Evolutionary conservation across 2,797 vertebrate genomes (phyloP), one percentile per base, ranked within the genome.

Genomic region (Aldrovandia affinis): DNA sequence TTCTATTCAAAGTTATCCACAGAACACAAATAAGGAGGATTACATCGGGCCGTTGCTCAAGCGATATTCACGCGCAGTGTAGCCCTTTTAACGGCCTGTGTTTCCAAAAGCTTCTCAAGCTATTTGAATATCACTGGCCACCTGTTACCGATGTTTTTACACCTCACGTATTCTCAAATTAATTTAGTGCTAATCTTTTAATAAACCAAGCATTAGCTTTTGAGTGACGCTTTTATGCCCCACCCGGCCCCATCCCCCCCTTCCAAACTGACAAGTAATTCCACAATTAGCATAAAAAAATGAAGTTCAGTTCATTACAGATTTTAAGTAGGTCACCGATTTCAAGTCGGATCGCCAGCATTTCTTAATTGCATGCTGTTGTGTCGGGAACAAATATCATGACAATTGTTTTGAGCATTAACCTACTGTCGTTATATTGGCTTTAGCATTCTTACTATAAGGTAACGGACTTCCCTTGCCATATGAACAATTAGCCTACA

Each of bases 271-370:
- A 92, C 59, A 82, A 93, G 88, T 91, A 93, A 93, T 93, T 93
- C 93, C 92, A 89, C 92, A 94, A 94, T 95, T 94, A 94, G 93
- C 92, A 91, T 92, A 95, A 95, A 94, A 95, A 95, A 93, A 94
- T 95, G 89, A 89, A 90, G 90, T 91, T 92, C 89, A 88, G 91
- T 93, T 89, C 86, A 89, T 89, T 88, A 84, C 88, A 87, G 91
- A 82, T 91, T 91, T 88, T 92, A 96, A 95, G 92, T 96, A 95
- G 95, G 95, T 96, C 95, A 96, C 88, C 61, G 70, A 50, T 63
- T 77, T 39, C 84, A 78, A 82, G 52, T 82, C 22, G 80, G 79
- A 90, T 91, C 89, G 88, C 82, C 84, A 88, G 87, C 86, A 89
- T 93, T 91, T 90, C 89, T 93, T 94, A 93, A 94, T 95, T 94